Percentiles rank a stretch among this genome's conserved stretches.
Evolutionary conservation across 1,140 invertebrate species (phyloP).

Genomic region (Ips nitidus): DNA sequence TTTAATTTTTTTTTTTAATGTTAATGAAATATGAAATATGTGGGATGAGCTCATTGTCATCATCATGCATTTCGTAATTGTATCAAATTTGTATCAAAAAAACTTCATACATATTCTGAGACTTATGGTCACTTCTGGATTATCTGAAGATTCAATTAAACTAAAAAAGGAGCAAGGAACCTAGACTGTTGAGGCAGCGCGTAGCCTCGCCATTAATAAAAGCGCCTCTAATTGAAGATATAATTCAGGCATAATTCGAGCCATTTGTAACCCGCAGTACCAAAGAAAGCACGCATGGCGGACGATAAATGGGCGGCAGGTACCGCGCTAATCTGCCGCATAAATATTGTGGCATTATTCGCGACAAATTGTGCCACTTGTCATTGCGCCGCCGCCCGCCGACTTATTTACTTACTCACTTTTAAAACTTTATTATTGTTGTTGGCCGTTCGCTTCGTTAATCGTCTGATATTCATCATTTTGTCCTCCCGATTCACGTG

Average conservation of each 20-base stretch:
- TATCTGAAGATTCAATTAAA: too few species aligned
- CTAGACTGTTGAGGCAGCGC: slow-evolving; percentile 25
- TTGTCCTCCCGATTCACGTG: too few species aligned
- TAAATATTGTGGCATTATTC: slow-evolving; percentile 32
- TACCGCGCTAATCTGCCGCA: slow-evolving; percentile 21
- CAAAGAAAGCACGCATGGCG: slow-evolving; percentile 29
- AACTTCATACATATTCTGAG: too few species aligned
- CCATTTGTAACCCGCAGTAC: slow-evolving; percentile 28
- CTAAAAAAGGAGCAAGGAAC: not conserved
- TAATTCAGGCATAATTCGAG: slow-evolving; percentile 34
- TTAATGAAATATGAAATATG: too few species aligned
- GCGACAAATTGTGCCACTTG: slow-evolving; percentile 32
- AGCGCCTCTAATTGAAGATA: slow-evolving; percentile 32
- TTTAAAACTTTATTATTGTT: slow-evolving; percentile 24
- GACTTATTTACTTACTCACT: slow-evolving; percentile 14
- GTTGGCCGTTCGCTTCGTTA: too few species aligned
- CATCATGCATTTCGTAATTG: too few species aligned
- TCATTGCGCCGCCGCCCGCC: slow-evolving; percentile 15
- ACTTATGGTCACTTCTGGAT: too few species aligned
- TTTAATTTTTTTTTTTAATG: too few species aligned
- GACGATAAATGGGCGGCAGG: slow-evolving; percentile 24
- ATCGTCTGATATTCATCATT: too few species aligned
- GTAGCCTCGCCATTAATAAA: slow-evolving; percentile 31
- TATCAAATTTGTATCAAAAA: too few species aligned
- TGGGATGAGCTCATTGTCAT: too few species aligned